Conservation (phyloP, 2,888 invertebrate species). For the Diarsia mendica region DNA sequence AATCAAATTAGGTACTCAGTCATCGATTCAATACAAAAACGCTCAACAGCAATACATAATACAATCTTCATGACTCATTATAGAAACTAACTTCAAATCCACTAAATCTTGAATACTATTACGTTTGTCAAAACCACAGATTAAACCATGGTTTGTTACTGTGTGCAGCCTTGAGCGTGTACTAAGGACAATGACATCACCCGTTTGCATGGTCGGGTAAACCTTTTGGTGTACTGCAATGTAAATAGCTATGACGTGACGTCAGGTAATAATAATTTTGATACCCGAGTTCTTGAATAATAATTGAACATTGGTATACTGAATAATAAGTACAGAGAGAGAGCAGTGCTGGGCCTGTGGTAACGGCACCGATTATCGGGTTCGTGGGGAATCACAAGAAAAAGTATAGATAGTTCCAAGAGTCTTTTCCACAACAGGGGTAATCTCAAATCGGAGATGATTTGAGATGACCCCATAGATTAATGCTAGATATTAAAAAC, state of each 20-base stretch:
- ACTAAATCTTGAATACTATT: not conserved
- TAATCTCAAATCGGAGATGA: too few relatives aligned
- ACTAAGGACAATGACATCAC: constrained; percentile 77
- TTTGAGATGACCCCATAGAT: too few relatives aligned
- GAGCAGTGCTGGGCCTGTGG: not conserved
- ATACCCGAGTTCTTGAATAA: not conserved
- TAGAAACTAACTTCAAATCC: not conserved
- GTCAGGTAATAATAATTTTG: constrained; percentile 14
- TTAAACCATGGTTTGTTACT: constrained; percentile 18
- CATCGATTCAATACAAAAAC: constrained; percentile 14
- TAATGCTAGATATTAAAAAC: too few relatives aligned
- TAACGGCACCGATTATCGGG: not conserved
- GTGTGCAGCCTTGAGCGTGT: constrained; percentile 63
- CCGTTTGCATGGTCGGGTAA: constrained; percentile 62
- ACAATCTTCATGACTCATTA: too few relatives aligned
- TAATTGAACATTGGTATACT: not conserved
- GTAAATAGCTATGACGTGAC: constrained; percentile 36
- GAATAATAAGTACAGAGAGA: not conserved
- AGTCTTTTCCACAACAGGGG: too few relatives aligned
- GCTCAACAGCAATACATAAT: not conserved
- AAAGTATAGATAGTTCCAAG: too few relatives aligned
- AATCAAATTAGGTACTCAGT: not conserved
- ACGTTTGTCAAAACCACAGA: constrained; percentile 23
- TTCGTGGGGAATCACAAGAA: not conserved
- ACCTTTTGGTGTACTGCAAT: constrained; percentile 62